These are phyloP conservation scores for Jacana jacana DNA, from an alignment of 2,113 vertebrate genomes.

Conservation along the genomic window DNA sequence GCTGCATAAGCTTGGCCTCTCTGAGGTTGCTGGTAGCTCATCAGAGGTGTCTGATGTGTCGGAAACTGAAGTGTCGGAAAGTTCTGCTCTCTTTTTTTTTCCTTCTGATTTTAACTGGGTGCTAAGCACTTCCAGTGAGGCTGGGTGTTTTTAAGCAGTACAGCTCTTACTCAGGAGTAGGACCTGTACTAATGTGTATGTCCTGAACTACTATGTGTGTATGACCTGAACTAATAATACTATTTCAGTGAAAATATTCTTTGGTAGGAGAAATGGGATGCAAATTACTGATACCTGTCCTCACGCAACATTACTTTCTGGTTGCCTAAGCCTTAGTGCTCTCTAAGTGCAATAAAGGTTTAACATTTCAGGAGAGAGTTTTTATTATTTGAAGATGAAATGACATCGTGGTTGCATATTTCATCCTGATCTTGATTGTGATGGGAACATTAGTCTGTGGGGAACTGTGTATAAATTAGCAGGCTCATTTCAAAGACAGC, in stretches of 20 bases:
- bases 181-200: neutral
- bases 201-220: neutral
- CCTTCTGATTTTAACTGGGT: too few species aligned
- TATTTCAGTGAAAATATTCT: neutral
- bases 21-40: neutral
- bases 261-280: neutral
- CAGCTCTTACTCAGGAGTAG: neutral
- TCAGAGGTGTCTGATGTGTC: neutral
- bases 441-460: neutral
- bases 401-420: neutral
- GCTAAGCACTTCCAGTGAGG: neutral
- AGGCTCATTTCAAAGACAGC: neutral
- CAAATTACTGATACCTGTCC: neutral
- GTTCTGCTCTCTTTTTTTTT: neutral
- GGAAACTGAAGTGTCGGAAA: neutral
- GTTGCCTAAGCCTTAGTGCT: neutral
- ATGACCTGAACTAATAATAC: neutral
- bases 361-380: neutral
- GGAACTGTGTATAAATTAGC: neutral
- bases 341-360: neutral
- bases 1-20: neutral
- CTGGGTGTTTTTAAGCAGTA: neutral
- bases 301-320: neutral
- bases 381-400: neutral
- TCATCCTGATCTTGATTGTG: neutral